Conservation (phyloP, 2,797 vertebrate genomes). For the Brotula barbata region DNA sequence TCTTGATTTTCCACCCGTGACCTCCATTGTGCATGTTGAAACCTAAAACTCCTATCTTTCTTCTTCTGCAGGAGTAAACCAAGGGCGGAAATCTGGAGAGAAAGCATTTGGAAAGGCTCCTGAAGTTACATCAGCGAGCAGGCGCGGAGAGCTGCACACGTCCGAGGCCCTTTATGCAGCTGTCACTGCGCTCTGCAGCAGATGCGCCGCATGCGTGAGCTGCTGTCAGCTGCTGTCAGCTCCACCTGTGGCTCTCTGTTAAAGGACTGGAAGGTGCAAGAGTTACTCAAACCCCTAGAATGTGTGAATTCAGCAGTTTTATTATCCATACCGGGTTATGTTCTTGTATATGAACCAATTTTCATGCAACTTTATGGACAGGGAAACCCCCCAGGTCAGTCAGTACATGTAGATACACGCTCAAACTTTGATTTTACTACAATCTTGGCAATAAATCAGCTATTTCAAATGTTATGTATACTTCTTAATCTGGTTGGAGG, state of each 20-base stretch:
- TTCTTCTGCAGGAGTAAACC: slow-evolving; percentile 8
- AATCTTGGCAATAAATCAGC: too few relatives aligned
- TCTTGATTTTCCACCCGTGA: slow-evolving; percentile 28
- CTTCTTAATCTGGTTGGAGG: too few relatives aligned
- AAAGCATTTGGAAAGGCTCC: slow-evolving; percentile 39
- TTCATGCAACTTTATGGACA: too few relatives aligned
- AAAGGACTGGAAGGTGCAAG: slow-evolving; percentile 1
- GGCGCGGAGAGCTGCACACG: slow-evolving; percentile 39
- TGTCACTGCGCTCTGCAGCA: slow-evolving; percentile 59
- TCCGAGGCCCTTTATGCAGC: slow-evolving; percentile 60
- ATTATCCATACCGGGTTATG: neutral
- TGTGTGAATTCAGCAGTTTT: neutral
- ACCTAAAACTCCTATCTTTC: neutral
- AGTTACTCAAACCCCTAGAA: neutral
- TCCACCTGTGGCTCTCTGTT: slow-evolving; percentile 67
- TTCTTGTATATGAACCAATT: too few relatives aligned
- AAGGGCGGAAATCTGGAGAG: slow-evolving; percentile 30
- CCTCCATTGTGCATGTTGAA: slow-evolving; percentile 32
- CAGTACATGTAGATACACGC: too few relatives aligned
- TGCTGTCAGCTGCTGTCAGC: slow-evolving; percentile 51
- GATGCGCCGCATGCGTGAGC: slow-evolving; percentile 40
- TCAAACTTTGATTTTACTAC: too few relatives aligned
- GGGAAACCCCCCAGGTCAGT: too few relatives aligned
- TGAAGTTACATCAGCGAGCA: slow-evolving; percentile 46
- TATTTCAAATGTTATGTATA: too few relatives aligned